Percentiles rank a stretch among this genome's conserved stretches.
These are phyloP conservation scores for Gallinago paraguaiae DNA, from an alignment of 2,113 vertebrate species.

Conservation along the genomic window DNA sequence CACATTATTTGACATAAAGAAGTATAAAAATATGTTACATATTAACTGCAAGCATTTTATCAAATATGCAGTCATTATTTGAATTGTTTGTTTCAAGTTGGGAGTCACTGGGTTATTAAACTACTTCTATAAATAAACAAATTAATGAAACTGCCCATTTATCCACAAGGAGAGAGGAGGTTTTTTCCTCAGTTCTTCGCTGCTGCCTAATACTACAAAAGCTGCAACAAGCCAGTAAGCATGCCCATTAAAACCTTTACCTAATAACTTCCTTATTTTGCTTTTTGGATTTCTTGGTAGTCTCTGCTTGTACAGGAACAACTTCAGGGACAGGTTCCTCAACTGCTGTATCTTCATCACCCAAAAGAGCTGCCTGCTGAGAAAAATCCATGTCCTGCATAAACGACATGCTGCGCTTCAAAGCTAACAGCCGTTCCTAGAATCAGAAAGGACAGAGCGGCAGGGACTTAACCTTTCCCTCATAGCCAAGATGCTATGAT, in stretches of 20 bases:
- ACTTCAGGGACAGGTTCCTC: conserved; percentile 89
- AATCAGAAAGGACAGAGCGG: conserved; percentile 83
- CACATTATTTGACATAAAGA: neutral
- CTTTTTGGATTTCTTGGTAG: conserved; percentile 93
- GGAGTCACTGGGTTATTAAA: neutral
- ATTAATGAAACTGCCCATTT: neutral
- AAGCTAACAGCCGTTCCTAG: conserved; percentile 95
- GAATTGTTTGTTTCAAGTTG: neutral
- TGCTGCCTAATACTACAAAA: neutral
- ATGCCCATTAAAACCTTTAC: conserved; percentile 72
- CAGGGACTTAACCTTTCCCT: conserved; percentile 81
- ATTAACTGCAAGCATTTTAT: neutral
- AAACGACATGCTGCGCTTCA: conserved; percentile 99
- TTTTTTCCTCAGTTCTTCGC: neutral
- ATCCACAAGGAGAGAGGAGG: neutral
- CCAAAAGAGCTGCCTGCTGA: conserved; percentile 97
- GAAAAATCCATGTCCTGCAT: conserved; percentile 99
- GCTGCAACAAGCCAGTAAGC: neutral
- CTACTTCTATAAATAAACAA: neutral
- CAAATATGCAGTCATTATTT: neutral
- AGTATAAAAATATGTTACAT: neutral
- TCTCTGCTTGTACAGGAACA: conserved; percentile 86
- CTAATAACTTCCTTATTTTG: conserved; percentile 91
- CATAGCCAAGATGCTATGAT: conserved; percentile 74
- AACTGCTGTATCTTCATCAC: conserved; percentile 86